A percentile compares a stretch with the other conserved stretches of the same genome.
Conservation (phyloP, 1,140 invertebrate genomes). For the Panagrolaimus sp. region DNA sequence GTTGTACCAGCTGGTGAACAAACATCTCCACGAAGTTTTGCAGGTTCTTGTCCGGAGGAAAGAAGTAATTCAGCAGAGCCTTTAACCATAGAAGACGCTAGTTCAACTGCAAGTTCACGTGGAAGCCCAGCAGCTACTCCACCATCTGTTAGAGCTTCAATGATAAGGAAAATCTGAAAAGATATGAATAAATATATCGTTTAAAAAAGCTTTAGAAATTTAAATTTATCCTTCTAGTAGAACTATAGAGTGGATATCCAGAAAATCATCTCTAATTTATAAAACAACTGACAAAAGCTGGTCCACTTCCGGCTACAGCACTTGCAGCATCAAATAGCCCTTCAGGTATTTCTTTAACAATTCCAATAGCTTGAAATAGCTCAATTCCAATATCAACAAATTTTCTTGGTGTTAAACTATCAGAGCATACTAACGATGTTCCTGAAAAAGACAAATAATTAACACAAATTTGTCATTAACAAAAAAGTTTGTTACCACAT, state of each 20-base stretch:
- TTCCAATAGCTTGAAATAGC: constrained; percentile 20
- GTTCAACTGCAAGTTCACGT: constrained; percentile 26
- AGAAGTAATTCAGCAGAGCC: constrained; percentile 27
- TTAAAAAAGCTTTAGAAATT: no score
- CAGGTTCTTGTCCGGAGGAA: constrained; percentile 9
- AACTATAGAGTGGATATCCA: no score
- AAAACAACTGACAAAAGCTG: constrained; percentile 33
- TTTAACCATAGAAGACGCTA: constrained; percentile 26
- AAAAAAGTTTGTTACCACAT: no score
- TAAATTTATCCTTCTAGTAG: no score
- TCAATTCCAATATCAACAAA: constrained; percentile 15
- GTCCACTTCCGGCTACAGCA: constrained; percentile 29
- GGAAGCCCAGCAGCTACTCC: constrained; percentile 31
- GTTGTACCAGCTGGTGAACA: constrained; percentile 41
- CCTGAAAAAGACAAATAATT: no score
- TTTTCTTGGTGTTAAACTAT: background rate
- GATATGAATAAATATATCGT: no score
- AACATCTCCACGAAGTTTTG: constrained; percentile 32
- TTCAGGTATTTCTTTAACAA: constrained; percentile 21
- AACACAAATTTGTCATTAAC: no score
- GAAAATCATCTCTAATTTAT: no score
- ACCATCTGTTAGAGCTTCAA: constrained; percentile 41
- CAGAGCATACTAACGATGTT: constrained; percentile 1
- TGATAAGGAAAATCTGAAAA: constrained; percentile 27
- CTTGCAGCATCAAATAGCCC: constrained; percentile 32